Percentiles rank a stretch among this genome's conserved stretches.
Conservation (phyloP, 2,888 invertebrate species). For the Spilosoma lubricipeda region DNA sequence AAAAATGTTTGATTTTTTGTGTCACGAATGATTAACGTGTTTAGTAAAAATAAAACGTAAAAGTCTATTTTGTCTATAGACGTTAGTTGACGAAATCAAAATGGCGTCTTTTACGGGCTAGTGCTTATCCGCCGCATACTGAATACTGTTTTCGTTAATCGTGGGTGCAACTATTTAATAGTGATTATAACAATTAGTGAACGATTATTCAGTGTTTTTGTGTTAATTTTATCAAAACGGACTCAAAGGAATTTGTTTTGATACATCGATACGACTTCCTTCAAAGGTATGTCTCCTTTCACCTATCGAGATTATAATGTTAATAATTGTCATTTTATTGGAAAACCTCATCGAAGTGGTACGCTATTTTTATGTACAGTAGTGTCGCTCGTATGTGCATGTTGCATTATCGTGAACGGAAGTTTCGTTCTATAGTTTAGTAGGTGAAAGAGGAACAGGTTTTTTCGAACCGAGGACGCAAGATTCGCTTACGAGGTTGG, state of each 20-base stretch:
- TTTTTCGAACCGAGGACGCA: slow-evolving; percentile 65
- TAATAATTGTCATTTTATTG: slow-evolving; percentile 62
- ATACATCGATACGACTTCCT: slow-evolving; percentile 48
- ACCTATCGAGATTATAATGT: slow-evolving; percentile 76
- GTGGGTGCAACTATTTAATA: slow-evolving; percentile 69
- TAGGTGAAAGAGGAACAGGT: slow-evolving; percentile 78
- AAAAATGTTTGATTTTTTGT: no score
- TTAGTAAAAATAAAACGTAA: slow-evolving; percentile 51
- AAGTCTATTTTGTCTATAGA: slow-evolving; percentile 70
- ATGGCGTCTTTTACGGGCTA: slow-evolving; percentile 84
- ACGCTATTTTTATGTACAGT: slow-evolving; percentile 29
- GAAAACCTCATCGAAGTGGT: slow-evolving; percentile 34
- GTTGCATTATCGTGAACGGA: slow-evolving; percentile 62
- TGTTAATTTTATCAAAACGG: slow-evolving; percentile 58
- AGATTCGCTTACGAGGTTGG: slow-evolving; percentile 65
- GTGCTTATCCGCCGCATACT: slow-evolving; percentile 81
- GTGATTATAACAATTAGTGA: slow-evolving; percentile 75
- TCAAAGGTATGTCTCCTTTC: slow-evolving; percentile 84
- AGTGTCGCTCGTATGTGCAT: slow-evolving; percentile 46
- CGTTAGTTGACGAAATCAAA: slow-evolving; percentile 86
- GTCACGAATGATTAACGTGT: background rate
- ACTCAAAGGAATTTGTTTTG: slow-evolving; percentile 60
- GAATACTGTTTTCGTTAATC: slow-evolving; percentile 65
- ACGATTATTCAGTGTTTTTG: slow-evolving; percentile 67
- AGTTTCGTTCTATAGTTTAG: slow-evolving; percentile 73